Evolutionary conservation across 2,888 invertebrate species (phyloP).

Genomic region (Orthosia gothica): DNA sequence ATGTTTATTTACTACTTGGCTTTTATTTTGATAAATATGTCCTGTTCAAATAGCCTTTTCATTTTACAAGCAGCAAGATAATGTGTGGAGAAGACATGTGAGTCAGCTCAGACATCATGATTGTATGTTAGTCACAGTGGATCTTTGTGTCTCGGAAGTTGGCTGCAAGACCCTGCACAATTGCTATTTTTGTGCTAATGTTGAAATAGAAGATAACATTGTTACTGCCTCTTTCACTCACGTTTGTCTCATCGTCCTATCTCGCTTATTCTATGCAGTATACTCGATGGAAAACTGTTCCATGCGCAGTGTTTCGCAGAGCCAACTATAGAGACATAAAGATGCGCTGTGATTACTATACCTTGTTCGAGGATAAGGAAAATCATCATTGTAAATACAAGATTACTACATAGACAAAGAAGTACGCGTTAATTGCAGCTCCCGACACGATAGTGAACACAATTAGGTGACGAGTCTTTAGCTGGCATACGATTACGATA

Average conservation of each 20-base stretch:
- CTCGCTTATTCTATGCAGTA: no score
- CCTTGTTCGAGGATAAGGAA: constrained; percentile 48
- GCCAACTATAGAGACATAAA: no score
- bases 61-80: not conserved
- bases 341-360: no score
- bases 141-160: no score
- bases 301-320: no score
- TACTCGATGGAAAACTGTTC: no score
- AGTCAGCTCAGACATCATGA: not conserved
- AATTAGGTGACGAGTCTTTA: constrained; percentile 24
- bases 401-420: constrained; percentile 22
- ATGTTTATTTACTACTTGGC: constrained; percentile 85
- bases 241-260: no score
- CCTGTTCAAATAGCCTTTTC: not conserved
- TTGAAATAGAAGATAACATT: no score
- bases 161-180: no score
- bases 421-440: constrained; percentile 29
- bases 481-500: constrained; percentile 41
- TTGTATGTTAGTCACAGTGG: no score
- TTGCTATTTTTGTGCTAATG: no score
- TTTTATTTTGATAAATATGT: constrained; percentile 70
- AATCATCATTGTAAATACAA: constrained; percentile 21
- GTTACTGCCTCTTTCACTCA: no score
- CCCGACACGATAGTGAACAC: constrained; percentile 26
- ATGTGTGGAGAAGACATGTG: not conserved